A percentile compares a stretch with the other conserved stretches of the same genome.
Conservation (phyloP, 2,888 invertebrate genomes). For the Drosophila nigricruria region DNA sequence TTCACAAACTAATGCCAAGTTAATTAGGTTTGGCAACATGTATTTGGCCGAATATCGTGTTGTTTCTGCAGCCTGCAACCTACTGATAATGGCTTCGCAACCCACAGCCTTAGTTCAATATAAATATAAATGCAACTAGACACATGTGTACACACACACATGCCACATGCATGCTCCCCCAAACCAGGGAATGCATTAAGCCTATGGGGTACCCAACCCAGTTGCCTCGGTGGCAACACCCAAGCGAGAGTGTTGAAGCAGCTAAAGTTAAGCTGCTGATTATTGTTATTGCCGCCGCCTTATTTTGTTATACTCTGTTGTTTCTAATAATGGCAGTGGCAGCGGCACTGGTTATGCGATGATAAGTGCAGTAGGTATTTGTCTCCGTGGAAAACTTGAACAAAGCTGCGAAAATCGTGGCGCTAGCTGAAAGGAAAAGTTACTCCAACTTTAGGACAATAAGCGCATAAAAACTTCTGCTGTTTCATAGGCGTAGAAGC, state of each 20-base stretch:
- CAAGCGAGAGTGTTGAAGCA: constrained; percentile 30
- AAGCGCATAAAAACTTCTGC: constrained; percentile 35
- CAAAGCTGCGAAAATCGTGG: constrained; percentile 49
- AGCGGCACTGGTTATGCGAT: constrained; percentile 40
- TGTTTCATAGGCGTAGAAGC: constrained; percentile 37
- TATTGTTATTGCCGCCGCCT: constrained; percentile 26
- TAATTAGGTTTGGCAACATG: constrained; percentile 12
- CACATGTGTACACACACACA: neutral
- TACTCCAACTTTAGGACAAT: constrained; percentile 36
- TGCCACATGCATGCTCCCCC: constrained; percentile 19
- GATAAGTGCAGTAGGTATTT: constrained; percentile 42
- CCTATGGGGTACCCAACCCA: neutral
- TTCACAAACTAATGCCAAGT: neutral
- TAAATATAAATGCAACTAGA: constrained; percentile 2
- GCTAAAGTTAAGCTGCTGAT: constrained; percentile 33
- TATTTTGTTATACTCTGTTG: constrained; percentile 18
- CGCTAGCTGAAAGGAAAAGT: constrained; percentile 38
- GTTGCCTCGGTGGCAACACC: neutral
- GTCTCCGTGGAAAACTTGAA: constrained; percentile 33
- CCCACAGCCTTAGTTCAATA: constrained; percentile 1
- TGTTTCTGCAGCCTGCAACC: constrained; percentile 4
- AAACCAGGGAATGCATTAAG: constrained; percentile 32
- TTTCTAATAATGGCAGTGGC: constrained; percentile 53
- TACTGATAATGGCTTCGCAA: constrained; percentile 10
- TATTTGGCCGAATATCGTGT: neutral